Evolutionary conservation across 1,140 invertebrate species (phyloP), one percentile per base, ranked within the genome.

Genomic region (Leucophenga varia): DNA sequence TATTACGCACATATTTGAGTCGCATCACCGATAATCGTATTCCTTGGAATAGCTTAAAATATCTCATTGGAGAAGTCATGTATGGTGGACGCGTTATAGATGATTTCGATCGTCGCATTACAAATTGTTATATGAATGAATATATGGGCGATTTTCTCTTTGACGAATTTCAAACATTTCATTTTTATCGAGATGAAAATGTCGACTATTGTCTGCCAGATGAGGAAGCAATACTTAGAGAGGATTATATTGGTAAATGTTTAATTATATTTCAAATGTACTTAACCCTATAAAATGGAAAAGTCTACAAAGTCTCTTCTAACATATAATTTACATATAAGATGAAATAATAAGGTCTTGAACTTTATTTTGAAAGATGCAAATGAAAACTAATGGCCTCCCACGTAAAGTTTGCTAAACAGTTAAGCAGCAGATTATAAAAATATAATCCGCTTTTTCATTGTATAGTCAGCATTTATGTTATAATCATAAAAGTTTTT

Each of bases 81-180:
- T 95, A 96, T 70, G 93, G 93, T 13, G 92, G 92, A 17, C 80
- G 90, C 52, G 89, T 95, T 13, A 94, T 93, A 52, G 91, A 95
- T 64, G 83, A 88, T 64, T 95, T 87, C 78, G 93, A 95, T 74
- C 81, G 91, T 18, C 81, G 91, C 48, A 85, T 94, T 4, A 86
- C 93, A 1, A 81, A 84, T 47, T 90, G 86, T 0, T 95, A 95
- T 69, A 92, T 95, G 88, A 83, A 93, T 68, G 91, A 95, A 74
- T 96, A 95, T 69, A 88, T 95, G 81, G 92, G 92, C 0, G 91
- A 95, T 61, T 95, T 95, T 71, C 78, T 95, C 16, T 93, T 95
- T 64, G 89, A 94, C 67, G 84, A 82, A 13, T 93, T 90, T 72
- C 89, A 94, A 72, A 86, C 88, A 0, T 95, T 93, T 76, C 88